Evolutionary conservation across 2,888 invertebrate genomes (phyloP), one percentile per base, ranked within the genome.

Genomic region (Ectemnius lituratus): DNA sequence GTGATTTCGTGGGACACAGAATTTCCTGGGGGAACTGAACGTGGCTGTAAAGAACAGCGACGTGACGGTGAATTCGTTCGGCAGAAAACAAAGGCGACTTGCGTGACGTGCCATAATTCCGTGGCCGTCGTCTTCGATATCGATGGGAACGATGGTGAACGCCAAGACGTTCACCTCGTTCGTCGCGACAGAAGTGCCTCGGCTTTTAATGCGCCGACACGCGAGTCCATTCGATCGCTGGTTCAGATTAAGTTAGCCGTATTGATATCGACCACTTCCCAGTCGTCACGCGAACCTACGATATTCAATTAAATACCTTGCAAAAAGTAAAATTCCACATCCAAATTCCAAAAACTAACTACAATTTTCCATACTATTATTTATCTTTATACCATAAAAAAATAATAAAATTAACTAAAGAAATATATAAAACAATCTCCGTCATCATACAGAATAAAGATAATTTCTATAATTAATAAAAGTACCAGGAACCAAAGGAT

Each of bases 21-120:
- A 37, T n/a, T 57, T 23, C 57, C 57, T 20, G 23, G 14, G 57
- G 57, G 57, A 20, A 18, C 3, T 23, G 23, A 4, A 11, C 11
- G 37, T 4, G 37, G 37, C 8, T 11, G 37, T 37, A 37, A 37
- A 37, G 37, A 11, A 11, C 37, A 14, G 14, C 52, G 16, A 52
- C 52, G 52, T 52, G 52, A 52, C 52, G 52, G 5, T 52, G 52
- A 52, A 52, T 52, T 52, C 52, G 16, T 16, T 52, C 16, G n/a
- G 6, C 4, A 13, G 52, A 52, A 52, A 16, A 52, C 52, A 52
- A 52, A 52, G 52, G 16, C 52, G 16, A 14, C 8, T 52, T 52
- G 52, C 52, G 52, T 52, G 52, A 52, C 52, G n/a, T 11, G n/a
- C 16, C 52, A 52, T 52, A 52, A 52, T 52, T 52, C 16, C 16